Base-by-base conservation (phyloP, 1,140 invertebrate species). In the Drosophila baimaii region DNA sequence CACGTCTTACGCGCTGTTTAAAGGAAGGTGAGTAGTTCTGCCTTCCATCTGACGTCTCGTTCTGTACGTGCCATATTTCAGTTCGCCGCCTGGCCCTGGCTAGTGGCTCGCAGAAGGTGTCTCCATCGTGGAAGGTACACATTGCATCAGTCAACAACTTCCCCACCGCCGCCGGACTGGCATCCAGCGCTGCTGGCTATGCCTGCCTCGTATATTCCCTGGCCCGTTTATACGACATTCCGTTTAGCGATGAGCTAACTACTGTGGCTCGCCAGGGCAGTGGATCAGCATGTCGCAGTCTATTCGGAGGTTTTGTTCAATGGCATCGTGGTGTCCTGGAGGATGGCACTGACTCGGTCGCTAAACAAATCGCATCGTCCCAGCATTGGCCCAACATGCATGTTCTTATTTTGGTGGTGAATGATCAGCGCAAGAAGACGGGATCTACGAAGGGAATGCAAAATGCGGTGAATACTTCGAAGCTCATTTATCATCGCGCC, bases 131-230 rank as follows among this genome's bases (percentile, higher is more conserved):
- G 95, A 95, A 97, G 86, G 84, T 99, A 25, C 96, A 96, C 77
- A 96, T 99, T 77, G 97, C 95, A 91, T 99, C 98, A 0, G 95
- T 95, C 84, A 99, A 99, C 93, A 99, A 99, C 93, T 99, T 99
- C 92, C 99, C 99, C 19, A 99, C 98, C 19, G 98, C 98, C 23
- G 98, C 99, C 72, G 99, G 99, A 2, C 93, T 99, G 27, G 99
- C 99, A 7, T 99, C 98, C 5, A 99, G 98, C 71, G 99, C 99
- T 62, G 98, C 99, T 61, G 99, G 99, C 23, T 99, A 99, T 93
- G 98, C 99, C 23, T 98, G 96, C 92, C 93, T 98, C 37, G 96
- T 96, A 0, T 95, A 93, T 77, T 94, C 96, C 19, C 90, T 99
- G 31, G 95, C 96, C 8, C 94, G 95, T 65, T 88, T 98, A 1